Percentiles rank a stretch among this genome's conserved stretches.
Evolutionary conservation across 2,797 vertebrate species (phyloP).

Genomic region (Myotis myotis): DNA sequence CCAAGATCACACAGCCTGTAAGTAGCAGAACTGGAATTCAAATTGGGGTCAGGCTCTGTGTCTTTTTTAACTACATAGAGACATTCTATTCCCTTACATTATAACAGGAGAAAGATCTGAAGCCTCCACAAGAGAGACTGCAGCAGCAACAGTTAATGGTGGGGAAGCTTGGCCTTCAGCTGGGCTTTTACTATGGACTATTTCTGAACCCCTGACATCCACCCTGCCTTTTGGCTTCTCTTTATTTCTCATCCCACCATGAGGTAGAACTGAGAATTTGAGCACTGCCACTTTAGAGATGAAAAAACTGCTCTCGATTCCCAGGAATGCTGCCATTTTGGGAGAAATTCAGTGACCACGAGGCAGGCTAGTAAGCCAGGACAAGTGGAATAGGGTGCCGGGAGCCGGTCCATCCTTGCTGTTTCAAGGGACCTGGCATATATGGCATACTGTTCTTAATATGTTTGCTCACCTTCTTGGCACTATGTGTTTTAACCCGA

Average conservation of each 20-base stretch:
- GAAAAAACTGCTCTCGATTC: background rate
- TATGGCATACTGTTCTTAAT: too few relatives aligned
- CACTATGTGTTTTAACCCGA: too few relatives aligned
- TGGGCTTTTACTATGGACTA: background rate
- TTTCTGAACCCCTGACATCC: background rate
- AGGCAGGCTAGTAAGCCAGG: background rate
- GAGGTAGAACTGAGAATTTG: background rate
- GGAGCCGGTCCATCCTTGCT: too few relatives aligned
- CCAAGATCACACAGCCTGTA: conserved; percentile 7
- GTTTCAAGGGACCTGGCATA: too few relatives aligned
- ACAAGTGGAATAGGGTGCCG: background rate
- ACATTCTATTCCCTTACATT: background rate
- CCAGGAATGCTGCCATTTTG: background rate
- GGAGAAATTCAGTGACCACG: background rate
- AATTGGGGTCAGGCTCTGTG: background rate
- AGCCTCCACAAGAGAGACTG: background rate
- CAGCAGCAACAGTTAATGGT: background rate
- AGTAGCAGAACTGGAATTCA: background rate
- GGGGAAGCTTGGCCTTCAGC: background rate
- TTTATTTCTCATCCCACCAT: background rate
- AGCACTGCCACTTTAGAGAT: background rate
- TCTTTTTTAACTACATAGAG: background rate
- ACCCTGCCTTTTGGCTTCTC: background rate
- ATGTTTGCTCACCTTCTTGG: too few relatives aligned
- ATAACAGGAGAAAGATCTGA: background rate